Conservation (phyloP, 2,888 invertebrate species). For the Cerastoderma edule region DNA sequence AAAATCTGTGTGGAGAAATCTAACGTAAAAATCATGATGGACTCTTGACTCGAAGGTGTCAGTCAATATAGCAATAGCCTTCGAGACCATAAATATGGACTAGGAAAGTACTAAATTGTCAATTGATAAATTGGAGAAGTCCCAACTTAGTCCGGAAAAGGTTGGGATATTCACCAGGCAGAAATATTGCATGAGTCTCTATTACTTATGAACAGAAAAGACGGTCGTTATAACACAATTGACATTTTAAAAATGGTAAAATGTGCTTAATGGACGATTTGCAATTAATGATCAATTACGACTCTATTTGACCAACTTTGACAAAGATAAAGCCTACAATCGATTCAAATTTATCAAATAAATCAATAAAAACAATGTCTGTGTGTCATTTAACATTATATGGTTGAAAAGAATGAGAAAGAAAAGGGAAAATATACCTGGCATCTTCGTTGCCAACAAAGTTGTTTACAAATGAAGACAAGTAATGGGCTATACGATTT, state of each 20-base stretch:
- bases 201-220: too few relatives aligned
- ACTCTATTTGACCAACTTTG: neutral
- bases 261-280: neutral
- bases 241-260: neutral
- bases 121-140: too few relatives aligned
- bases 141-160: too few relatives aligned
- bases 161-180: too few relatives aligned
- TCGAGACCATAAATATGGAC: too few relatives aligned
- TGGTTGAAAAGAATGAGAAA: neutral
- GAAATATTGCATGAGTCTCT: too few relatives aligned
- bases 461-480: constrained; percentile 18
- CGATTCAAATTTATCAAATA: neutral
- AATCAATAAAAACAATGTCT: neutral
- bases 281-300: neutral
- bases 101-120: too few relatives aligned
- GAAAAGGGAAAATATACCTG: constrained; percentile 38
- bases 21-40: too few relatives aligned
- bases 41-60: too few relatives aligned
- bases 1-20: too few relatives aligned
- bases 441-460: constrained; percentile 61
- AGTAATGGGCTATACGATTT: neutral
- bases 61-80: too few relatives aligned
- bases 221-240: neutral
- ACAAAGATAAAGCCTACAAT: neutral
- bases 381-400: neutral